phyloP scores from a whole-genome alignment of 2,888 invertebrate genomes.

The Agrotis puta region DNA sequence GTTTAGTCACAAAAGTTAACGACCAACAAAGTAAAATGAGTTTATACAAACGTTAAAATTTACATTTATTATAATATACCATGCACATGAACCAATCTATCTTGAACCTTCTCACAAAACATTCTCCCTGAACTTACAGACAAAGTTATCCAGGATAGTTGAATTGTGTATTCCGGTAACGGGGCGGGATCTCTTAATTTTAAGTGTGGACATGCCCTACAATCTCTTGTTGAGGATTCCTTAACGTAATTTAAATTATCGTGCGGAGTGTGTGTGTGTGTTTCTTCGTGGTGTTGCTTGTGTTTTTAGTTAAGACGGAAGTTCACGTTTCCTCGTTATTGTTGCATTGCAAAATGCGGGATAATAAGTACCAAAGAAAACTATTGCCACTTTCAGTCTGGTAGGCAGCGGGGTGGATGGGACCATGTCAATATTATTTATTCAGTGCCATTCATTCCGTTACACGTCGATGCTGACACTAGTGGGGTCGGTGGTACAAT shows the following conservation, averaged over 20 bases:
- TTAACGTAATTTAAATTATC: conserved; percentile 43
- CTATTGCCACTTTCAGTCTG: too few relatives aligned
- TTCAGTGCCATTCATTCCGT: too few relatives aligned
- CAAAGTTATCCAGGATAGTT: conserved; percentile 36
- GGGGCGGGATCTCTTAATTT: conserved; percentile 46
- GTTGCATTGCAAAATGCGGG: too few relatives aligned
- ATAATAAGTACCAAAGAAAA: too few relatives aligned
- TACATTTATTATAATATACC: conserved; percentile 61
- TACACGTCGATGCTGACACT: too few relatives aligned
- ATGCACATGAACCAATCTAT: conserved; percentile 10
- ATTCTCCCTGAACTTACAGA: neutral
- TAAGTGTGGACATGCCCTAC: conserved; percentile 57
- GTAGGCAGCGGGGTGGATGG: too few relatives aligned
- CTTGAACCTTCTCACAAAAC: conserved; percentile 5
- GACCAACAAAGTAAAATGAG: conserved; percentile 55
- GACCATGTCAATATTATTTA: too few relatives aligned
- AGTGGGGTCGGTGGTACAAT: too few relatives aligned
- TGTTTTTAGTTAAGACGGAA: neutral
- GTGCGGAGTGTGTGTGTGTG: neutral
- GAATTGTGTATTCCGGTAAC: conserved; percentile 47
- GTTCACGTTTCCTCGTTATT: neutral
- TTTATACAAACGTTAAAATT: conserved; percentile 63
- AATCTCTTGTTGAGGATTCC: conserved; percentile 53
- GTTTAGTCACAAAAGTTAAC: conserved; percentile 52
- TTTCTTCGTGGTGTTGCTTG: neutral